Evolutionary conservation across 2,888 invertebrate species (phyloP).

Genomic region (Gerris lacustris): DNA sequence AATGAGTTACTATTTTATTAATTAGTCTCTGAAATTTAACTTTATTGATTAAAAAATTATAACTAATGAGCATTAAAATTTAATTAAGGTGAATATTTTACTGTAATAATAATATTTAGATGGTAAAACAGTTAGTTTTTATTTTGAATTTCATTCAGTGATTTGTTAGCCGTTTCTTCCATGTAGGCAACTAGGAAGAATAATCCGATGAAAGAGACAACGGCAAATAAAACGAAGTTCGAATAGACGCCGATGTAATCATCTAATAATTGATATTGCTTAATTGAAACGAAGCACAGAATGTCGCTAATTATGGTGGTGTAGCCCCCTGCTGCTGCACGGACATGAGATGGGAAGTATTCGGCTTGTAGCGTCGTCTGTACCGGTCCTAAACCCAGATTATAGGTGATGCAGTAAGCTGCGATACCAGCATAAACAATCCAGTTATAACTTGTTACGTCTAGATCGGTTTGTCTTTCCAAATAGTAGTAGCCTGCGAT

Average conservation of each 20-base stretch:
- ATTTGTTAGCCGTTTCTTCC: slow-evolving; percentile 9
- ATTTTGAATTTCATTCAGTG: slow-evolving; percentile 8
- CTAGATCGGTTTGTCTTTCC: slow-evolving; percentile 1
- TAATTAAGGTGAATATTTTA: no score
- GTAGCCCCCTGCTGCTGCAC: slow-evolving; percentile 6
- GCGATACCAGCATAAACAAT: slow-evolving; percentile 5
- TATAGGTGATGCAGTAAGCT: not conserved
- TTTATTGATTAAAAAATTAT: no score
- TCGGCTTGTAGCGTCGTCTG: slow-evolving; percentile 10
- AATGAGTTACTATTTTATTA: no score
- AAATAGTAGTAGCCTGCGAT: slow-evolving; percentile 4
- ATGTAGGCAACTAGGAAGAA: not conserved
- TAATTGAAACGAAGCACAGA: slow-evolving; percentile 6
- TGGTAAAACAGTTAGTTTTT: no score
- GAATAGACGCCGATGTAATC: slow-evolving; percentile 2
- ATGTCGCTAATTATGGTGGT: not conserved
- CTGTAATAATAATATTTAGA: no score
- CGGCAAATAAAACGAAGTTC: not conserved
- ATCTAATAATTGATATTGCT: slow-evolving; percentile 9
- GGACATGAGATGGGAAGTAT: not conserved
- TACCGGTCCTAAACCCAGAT: slow-evolving; percentile 9
- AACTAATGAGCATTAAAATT: no score
- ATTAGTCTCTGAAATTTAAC: no score
- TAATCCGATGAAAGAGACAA: not conserved
- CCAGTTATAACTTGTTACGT: not conserved